Percentiles rank a stretch among this genome's conserved stretches.
Evolutionary conservation across 2,797 vertebrate genomes (phyloP).

Genomic region (Pangasius mekongensis): DNA sequence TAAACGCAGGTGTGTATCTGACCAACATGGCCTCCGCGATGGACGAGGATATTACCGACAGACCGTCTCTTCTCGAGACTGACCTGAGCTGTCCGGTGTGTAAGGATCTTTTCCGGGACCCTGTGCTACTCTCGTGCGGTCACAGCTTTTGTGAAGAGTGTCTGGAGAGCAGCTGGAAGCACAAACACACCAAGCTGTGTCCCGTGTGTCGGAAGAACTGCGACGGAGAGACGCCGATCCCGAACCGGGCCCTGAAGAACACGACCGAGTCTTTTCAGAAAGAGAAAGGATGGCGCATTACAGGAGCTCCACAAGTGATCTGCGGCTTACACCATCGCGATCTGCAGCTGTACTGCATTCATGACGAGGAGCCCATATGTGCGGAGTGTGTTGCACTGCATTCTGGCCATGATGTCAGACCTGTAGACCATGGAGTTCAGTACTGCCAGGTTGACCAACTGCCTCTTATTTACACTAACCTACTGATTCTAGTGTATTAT

Average conservation of each 20-base stretch:
- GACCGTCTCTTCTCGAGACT: slow-evolving; percentile 61
- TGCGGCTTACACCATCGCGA: slow-evolving; percentile 72
- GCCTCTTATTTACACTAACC: neutral
- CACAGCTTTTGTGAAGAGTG: slow-evolving; percentile 80
- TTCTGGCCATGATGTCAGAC: slow-evolving; percentile 62
- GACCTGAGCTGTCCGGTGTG: slow-evolving; percentile 79
- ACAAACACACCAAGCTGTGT: slow-evolving; percentile 61
- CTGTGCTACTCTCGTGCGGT: slow-evolving; percentile 75
- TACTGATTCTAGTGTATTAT: neutral
- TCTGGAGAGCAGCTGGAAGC: slow-evolving; percentile 72
- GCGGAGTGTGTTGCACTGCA: slow-evolving; percentile 73
- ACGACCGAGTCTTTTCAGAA: slow-evolving; percentile 67
- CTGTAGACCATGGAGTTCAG: slow-evolving; percentile 52
- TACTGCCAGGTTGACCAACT: slow-evolving; percentile 67
- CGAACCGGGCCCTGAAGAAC: slow-evolving; percentile 67
- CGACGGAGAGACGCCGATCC: slow-evolving; percentile 48
- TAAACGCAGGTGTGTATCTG: neutral
- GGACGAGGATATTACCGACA: slow-evolving; percentile 51
- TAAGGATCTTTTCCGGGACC: slow-evolving; percentile 75
- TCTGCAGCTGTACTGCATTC: slow-evolving; percentile 74
- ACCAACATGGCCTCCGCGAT: slow-evolving; percentile 26
- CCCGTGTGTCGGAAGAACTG: slow-evolving; percentile 66
- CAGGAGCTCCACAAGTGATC: neutral
- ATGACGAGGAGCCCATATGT: slow-evolving; percentile 75
- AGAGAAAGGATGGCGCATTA: slow-evolving; percentile 33